Percentiles rank a stretch among this genome's conserved stretches.
Conservation (phyloP, 2,113 vertebrate species). For the Pelecanus crispus region DNA sequence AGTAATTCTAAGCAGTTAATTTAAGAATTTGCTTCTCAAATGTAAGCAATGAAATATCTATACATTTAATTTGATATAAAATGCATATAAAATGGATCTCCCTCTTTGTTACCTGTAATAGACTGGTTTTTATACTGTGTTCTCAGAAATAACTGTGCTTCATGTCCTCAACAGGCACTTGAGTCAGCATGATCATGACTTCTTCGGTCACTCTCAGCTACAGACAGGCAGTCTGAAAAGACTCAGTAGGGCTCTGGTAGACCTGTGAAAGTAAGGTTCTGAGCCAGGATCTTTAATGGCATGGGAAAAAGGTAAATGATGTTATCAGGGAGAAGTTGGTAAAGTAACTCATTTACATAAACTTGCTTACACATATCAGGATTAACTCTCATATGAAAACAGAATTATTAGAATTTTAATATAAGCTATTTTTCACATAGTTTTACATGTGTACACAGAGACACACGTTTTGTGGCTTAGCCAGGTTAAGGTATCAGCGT, state of each 20-base stretch:
- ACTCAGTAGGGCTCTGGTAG: neutral
- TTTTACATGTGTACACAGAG: neutral
- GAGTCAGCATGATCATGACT: neutral
- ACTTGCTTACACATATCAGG: neutral
- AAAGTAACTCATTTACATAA: neutral
- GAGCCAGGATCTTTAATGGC: neutral
- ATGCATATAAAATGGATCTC: neutral
- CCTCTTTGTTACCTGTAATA: neutral
- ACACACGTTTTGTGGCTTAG: neutral
- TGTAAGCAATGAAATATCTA: neutral
- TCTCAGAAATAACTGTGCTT: slow-evolving; percentile 12
- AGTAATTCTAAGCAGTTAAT: neutral
- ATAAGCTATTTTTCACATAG: neutral
- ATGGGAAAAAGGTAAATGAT: neutral
- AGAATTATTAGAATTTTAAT: neutral
- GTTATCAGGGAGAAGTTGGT: neutral
- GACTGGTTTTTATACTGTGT: neutral
- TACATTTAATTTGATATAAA: neutral
- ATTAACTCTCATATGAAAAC: neutral
- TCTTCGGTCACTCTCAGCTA: neutral
- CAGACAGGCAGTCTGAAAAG: neutral
- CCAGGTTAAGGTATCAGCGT: neutral
- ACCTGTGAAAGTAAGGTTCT: slow-evolving; percentile 5
- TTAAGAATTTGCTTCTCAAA: neutral
- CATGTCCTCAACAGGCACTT: neutral